These are phyloP conservation scores for Balanococcus diminutus DNA, from an alignment of 2,888 invertebrate species.

Conservation along the genomic window DNA sequence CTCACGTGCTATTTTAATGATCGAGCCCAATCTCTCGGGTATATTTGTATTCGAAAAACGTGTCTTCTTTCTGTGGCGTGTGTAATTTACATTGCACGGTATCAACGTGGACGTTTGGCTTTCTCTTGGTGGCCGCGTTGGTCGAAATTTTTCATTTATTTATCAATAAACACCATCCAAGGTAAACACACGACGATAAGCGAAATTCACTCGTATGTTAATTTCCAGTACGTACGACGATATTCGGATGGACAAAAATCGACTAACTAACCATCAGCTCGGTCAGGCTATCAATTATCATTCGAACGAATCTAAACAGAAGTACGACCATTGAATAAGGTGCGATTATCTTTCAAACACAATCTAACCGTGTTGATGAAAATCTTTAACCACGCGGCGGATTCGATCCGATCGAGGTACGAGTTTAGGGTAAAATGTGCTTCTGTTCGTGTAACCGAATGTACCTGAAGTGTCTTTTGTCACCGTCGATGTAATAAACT, in stretches of 20 bases:
- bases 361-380: background rate
- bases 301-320: background rate
- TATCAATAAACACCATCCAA: slow-evolving; percentile 16
- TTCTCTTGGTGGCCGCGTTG: background rate
- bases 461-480: background rate
- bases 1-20: slow-evolving; percentile 4
- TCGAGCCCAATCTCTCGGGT: background rate
- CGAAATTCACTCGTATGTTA: slow-evolving; percentile 1
- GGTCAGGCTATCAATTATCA: background rate
- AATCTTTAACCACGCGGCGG: background rate
- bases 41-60: slow-evolving; percentile 16
- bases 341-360: background rate
- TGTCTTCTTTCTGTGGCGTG: background rate
- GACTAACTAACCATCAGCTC: background rate
- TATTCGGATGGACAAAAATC: background rate
- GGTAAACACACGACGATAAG: background rate
- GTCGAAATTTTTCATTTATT: background rate
- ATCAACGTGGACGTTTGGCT: background rate
- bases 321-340: background rate
- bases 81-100: background rate
- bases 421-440: background rate
- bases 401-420: background rate
- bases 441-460: background rate
- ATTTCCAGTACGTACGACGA: background rate
- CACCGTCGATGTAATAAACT: background rate